These are phyloP conservation scores for Manacus vitellinus DNA, from an alignment of 2,113 vertebrate species.

Conservation along the genomic window DNA sequence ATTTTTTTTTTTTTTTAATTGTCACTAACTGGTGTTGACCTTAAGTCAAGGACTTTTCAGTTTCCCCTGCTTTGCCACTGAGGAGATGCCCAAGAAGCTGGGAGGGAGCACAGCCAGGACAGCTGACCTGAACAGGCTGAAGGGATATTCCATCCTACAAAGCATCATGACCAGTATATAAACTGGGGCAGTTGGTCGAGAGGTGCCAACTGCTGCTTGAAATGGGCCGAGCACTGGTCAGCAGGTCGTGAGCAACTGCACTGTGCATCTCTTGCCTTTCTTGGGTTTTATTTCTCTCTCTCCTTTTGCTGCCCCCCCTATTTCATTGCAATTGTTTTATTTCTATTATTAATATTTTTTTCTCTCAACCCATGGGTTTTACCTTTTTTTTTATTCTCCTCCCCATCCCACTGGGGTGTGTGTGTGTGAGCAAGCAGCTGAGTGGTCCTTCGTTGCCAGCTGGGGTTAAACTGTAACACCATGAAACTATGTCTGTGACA, in stretches of 20 bases:
- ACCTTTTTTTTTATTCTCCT: not conserved
- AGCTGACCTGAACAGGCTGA: not conserved
- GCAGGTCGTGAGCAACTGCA: not conserved
- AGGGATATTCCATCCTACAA: not conserved
- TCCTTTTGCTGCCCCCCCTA: not conserved
- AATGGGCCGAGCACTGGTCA: not conserved
- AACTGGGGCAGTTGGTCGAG: not conserved
- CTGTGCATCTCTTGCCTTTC: accelerated
- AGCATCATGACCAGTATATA: not conserved
- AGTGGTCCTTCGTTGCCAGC: not conserved
- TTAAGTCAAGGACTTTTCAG: not conserved
- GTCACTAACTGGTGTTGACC: not conserved
- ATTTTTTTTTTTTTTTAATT: not conserved
- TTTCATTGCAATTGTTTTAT: not conserved
- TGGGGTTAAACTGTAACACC: not conserved
- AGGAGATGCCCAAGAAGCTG: not conserved
- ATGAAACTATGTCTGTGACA: not conserved
- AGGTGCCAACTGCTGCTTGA: not conserved
- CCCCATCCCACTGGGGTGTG: not conserved
- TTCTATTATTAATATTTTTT: not conserved
- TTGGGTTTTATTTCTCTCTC: not conserved
- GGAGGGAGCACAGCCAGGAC: not conserved
- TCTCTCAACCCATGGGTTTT: not conserved
- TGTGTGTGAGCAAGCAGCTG: not conserved
- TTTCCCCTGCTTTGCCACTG: not conserved